Evolutionary conservation across 2,888 invertebrate genomes (phyloP).

Genomic region (Nephrocerus scutellatus): DNA sequence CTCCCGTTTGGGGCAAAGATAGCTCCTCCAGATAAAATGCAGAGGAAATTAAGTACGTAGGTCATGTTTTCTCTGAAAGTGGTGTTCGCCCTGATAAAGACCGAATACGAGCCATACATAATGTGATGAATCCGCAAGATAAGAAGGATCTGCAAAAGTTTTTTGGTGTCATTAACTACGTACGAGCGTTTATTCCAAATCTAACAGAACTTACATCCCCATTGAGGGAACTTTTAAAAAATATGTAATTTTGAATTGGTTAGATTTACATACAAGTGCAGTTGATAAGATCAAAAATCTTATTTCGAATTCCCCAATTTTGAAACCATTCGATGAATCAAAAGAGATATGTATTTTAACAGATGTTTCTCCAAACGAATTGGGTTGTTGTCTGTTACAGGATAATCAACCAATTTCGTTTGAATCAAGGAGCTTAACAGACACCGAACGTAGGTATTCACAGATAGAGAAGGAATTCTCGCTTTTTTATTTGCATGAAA

Average conservation of each 20-base stretch:
- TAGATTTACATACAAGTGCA: conserved; percentile 5
- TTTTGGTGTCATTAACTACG: conserved; percentile 19
- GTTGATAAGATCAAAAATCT: conserved; percentile 5
- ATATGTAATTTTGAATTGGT: conserved; percentile 15
- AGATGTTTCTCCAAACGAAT: no score
- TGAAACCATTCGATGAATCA: no score
- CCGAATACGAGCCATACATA: conserved; percentile 15
- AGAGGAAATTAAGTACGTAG: no score
- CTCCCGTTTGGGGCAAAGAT: conserved; percentile 8
- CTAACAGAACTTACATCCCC: conserved; percentile 14
- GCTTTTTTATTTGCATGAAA: no score
- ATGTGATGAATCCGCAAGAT: conserved; percentile 7
- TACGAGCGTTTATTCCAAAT: conserved; percentile 21
- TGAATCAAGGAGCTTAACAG: conserved; percentile 6
- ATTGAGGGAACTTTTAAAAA: no score
- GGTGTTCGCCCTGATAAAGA: no score
- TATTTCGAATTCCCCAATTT: conserved; percentile 5
- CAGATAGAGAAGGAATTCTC: conserved; percentile 11
- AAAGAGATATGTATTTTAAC: no score
- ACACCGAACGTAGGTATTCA: conserved; percentile 1
- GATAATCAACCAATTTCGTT: no score
- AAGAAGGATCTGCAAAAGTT: conserved; percentile 13
- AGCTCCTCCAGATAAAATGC: conserved; percentile 14
- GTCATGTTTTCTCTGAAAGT: no score
- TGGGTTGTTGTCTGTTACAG: conserved; percentile 1